Evolutionary conservation across 2,888 invertebrate species (phyloP), one percentile per base, ranked within the genome.

Genomic region (Amblyteles armatorius): DNA sequence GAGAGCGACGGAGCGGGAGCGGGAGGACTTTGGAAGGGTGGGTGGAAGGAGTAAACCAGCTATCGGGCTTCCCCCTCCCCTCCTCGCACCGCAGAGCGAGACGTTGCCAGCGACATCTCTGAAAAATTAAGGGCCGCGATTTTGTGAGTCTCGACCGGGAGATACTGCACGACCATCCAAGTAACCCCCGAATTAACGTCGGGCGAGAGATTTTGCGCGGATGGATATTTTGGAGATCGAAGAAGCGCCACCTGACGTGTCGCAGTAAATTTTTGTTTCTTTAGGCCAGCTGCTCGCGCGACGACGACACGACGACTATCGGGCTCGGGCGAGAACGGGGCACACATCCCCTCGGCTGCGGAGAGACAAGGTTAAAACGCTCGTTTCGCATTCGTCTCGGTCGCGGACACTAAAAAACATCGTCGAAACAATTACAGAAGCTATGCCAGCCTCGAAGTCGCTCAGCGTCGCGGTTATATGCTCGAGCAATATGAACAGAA

Each of bases 401-500:
- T 63, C 44, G 44, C 44, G 3, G 44, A 29, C 26, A 63, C 29
- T 33, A 0, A 22, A 26, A 9, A 22, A 22, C 22, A 60, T 4
- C 16, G 29, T 33, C 29, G 63, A 63, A 63, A 63, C 29, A 63
- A 63, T 57, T 26, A 57, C 22, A 26, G 22, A 3, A 26, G 67
- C 19, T 19, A 94, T 94, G 94, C 92, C 93, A 69, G 88, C 91
- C 7, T 88, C 92, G 11, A 93, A 90, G 86, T 90, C 92, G 90
- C 94, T 98, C 90, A 96, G 96, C 91, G 96, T 99, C 91, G 99
- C 99, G 33, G 99, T 99, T 79, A 98, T 99, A 89, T 99, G 99
- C 95, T 99, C 99, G 9, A 99, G 99, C 92, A 99, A 99, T 94
- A 99, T 99, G 98, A 99, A 99, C 93, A 96, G 99, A 83, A 99